Evolutionary conservation across 2,113 vertebrate species (phyloP).

Genomic region (Muntiacus reevesi): DNA sequence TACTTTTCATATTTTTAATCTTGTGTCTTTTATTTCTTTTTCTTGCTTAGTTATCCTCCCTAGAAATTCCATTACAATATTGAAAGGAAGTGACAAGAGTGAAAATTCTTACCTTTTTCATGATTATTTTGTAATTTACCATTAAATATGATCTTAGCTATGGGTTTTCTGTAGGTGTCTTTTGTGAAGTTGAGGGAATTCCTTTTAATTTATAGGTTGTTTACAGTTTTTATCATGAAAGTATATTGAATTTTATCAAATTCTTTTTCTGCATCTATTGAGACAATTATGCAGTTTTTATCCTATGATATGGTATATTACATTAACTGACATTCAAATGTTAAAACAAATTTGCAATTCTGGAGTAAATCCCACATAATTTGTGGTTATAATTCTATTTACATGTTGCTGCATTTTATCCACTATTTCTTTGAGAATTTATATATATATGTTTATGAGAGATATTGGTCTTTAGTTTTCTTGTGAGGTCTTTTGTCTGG

Average conservation of each 20-base stretch:
- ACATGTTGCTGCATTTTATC: neutral
- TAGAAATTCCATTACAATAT: neutral
- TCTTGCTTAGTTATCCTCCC: neutral
- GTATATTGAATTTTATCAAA: neutral
- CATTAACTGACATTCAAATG: neutral
- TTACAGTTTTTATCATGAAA: neutral
- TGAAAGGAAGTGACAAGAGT: neutral
- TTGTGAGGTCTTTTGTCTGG: neutral
- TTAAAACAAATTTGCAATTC: neutral
- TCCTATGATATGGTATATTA: neutral
- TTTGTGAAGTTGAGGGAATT: neutral
- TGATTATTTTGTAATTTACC: neutral
- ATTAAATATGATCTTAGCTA: neutral
- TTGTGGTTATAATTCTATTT: neutral
- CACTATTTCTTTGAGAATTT: neutral
- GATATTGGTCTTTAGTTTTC: neutral
- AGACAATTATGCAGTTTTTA: neutral
- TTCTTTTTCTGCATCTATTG: neutral
- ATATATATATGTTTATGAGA: neutral
- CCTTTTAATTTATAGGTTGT: neutral
- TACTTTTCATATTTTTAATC: neutral
- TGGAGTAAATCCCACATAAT: neutral
- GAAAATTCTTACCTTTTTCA: neutral
- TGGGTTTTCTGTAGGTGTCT: neutral
- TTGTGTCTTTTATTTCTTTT: neutral